Base-by-base conservation (phyloP, 1,140 invertebrate genomes). In the Drosophila trapezifrons region DNA sequence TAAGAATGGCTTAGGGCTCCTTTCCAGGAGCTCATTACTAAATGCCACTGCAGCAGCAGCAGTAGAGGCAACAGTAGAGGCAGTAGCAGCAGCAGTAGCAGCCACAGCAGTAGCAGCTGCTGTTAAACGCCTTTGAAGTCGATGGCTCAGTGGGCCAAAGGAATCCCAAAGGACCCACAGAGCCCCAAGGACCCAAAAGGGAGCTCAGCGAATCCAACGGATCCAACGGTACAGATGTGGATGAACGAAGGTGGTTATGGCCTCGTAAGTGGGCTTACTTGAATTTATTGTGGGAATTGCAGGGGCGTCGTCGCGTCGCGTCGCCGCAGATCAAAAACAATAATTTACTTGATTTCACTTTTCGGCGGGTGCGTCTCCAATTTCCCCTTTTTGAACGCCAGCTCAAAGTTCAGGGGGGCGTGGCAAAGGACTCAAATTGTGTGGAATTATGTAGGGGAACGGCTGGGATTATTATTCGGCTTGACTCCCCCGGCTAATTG, bases 271-370 rank as follows among this genome's bases (percentile, higher is more conserved):
- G 69, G 65, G 67, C 67, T 73, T 86, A 78, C 78, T 86, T 78
- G 55, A 86, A 87, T 78, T 78, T 86, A 86, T 82, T 86, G 75
- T 69, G 70, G 52, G 67, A 62, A 38, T 52, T 49, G 40, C 67
- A 60, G 25, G 52, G 40, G 55, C 37, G 38, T 22, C 8, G 18
- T 13, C 18, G 60, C n/a, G 54, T 22, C 35, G 60, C 25, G 35
- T 57, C 12, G 54, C 60, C 51, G 8, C 43, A 55, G 69, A 76
- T 85, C 67, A 82, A 76, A 87, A 69, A 78, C 82, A 87, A 87
- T 76, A 82, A 82, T 79, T 86, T 89, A 83, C 76, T 82, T 58
- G 76, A 78, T 70, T 79, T 70, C 71, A 76, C 59, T 83, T 67
- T 43, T 37, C 32, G 32, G 18, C 46, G 43, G 40, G n/a, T 37